Percentiles rank a stretch among this genome's conserved stretches.
phyloP scores from a whole-genome alignment of 2,888 invertebrate genomes.

The Conomelus anceps region DNA sequence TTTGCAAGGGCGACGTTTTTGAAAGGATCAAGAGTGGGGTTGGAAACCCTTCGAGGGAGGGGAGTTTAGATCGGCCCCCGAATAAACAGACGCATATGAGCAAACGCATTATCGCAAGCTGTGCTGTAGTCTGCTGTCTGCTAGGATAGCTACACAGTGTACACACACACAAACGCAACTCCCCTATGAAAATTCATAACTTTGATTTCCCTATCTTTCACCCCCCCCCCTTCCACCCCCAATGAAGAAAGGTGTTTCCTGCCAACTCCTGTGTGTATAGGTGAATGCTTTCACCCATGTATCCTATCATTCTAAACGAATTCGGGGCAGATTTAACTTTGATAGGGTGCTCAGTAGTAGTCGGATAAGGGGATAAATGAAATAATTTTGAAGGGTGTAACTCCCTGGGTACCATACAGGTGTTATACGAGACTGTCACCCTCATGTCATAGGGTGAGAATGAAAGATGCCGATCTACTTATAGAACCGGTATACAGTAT shows the following conservation, averaged over 20 bases:
- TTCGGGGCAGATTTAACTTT: not conserved
- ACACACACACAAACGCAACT: not conserved
- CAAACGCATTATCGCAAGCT: not conserved
- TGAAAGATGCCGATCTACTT: too few species aligned
- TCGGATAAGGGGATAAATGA: not conserved
- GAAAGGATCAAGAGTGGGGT: not conserved
- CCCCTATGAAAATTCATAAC: not conserved
- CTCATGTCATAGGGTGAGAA: too few species aligned
- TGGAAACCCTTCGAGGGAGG: not conserved
- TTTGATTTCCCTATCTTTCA: not conserved
- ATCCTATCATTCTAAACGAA: not conserved
- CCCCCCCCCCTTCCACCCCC: not conserved
- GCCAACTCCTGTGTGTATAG: not conserved
- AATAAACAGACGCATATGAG: not conserved
- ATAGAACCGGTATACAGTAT: too few species aligned
- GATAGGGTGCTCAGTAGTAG: not conserved
- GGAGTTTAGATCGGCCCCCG: not conserved
- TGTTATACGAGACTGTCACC: too few species aligned
- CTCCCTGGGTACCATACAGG: not conserved
- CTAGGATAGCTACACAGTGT: not conserved
- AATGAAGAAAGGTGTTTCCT: not conserved
- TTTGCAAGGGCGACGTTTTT: not conserved
- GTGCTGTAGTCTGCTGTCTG: not conserved
- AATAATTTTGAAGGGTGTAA: not conserved
- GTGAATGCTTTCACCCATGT: not conserved